Evolutionary conservation across 2,113 vertebrate species (phyloP), one percentile per base, ranked within the genome.

Genomic region (Callithrix jacchus): DNA sequence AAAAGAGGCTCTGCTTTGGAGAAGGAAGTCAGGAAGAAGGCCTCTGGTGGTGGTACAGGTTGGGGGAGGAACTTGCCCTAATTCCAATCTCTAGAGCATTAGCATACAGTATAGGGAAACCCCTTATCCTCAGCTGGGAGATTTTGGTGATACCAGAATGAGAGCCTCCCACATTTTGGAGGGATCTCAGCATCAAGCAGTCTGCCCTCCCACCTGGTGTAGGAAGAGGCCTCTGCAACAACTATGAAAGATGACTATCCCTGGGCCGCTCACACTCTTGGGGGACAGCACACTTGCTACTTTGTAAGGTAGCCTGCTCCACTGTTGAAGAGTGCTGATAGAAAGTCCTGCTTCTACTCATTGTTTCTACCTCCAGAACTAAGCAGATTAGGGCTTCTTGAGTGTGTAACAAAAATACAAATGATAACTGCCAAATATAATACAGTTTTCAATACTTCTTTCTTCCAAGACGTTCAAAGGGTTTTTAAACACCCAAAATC

Each of bases 401-500:
- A 88, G 35, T 16, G 9, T 2, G 32, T 70, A 92, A 71, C 90
- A 83, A 47, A 94, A 64, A 93, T 61, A 40, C n/a, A 27, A 85
- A 89, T 1, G 23, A 35, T 45, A 94, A 94, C 27, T 71, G 89
- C 89, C 97, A 86, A 96, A 71, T 87, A 93, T 17, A 96, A 87
- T 32, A 83, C 83, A 81, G 89, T 58, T 96, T 89, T 76, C 83
- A 74, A 94, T 96, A 84, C 66, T 94, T 90, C 42, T 76, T 94
- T 82, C 86, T 94, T 88, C 86, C 25, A 93, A 89, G 45, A 87
- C 23, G 40, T 61, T 64, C 96, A 94, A 89, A 91, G 84, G 52
- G 32, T 90, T 96, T 86, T 94, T 58, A 89, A 88, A 97, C 52
- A 91, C 81, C 47, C 30, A 79, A 52, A 94, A 91, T 90, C 93